Base-by-base conservation (phyloP, 2,888 invertebrate species). In the Caenorhabditis afra region DNA sequence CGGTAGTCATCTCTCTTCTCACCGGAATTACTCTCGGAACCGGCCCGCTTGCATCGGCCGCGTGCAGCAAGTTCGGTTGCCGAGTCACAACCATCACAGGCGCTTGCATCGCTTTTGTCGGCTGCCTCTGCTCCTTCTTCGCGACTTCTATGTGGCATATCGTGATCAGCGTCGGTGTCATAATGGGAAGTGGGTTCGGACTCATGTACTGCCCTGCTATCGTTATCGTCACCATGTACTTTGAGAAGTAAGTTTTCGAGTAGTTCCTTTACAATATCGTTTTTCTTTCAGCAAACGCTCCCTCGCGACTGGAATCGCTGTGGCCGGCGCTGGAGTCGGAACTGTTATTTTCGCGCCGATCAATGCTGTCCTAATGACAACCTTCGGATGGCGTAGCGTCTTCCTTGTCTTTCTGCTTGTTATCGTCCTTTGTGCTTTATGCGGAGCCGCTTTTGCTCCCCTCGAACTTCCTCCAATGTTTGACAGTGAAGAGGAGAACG, bases 181-280 rank as follows among this genome's bases (percentile, higher is more conserved):
- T 96, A 73, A 94, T 96, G 81, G 94, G 94, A 93, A 92, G 96
- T 57, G 98, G 98, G 16, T 95, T 98, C 88, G 97, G 98, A 0
- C 93, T 99, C 81, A 97, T 99, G 90, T 98, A 98, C 91, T 93
- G 98, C 71, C 98, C 98, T 0, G 97, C 98, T 66, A 97, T 98
- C 86, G 97, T 98, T 67, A 95, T 95, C 90, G 98, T 99, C 37
- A 96, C 96, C 1, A 95, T 95, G 86, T 98, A 98, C 93, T 99
- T 99, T 90, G 97, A 99, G 91, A 94, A 95, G 87, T 81, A 35
- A 50, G 71, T 66, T 44, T 97, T 45, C 18, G 12, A 50, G 3
- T 14, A 5, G 12, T 10, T 11, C 12, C 8, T 49, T 49, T 8
- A 49, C n/a, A n/a, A n/a, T n/a, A n/a, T n/a, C n/a, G n/a, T 50